Evolutionary conservation across 2,888 invertebrate species (phyloP).

Genomic region (Seira musarum): DNA sequence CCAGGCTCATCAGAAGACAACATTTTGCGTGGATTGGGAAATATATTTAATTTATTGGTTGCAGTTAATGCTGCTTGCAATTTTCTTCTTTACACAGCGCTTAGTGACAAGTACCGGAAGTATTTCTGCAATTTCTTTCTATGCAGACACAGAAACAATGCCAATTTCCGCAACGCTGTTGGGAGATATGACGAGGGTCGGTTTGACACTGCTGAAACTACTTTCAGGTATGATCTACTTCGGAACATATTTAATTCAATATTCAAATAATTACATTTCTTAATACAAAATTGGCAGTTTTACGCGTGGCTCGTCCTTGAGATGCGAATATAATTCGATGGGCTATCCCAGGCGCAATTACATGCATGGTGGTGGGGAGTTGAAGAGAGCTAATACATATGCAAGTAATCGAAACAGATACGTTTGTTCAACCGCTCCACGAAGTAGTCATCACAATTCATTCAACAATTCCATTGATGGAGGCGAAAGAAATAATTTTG

Average conservation of each 20-base stretch:
- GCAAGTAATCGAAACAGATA: conserved; percentile 5
- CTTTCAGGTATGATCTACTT: conserved; percentile 56
- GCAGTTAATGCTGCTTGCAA: conserved; percentile 83
- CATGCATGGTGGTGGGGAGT: conserved; percentile 14
- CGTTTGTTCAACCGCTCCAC: conserved; percentile 1
- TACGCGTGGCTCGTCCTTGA: conserved; percentile 43
- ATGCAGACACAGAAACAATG: conserved; percentile 35
- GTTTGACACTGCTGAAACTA: conserved; percentile 63
- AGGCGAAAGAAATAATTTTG: conserved; percentile 28
- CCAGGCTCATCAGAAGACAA: conserved; percentile 71
- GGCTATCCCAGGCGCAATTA: conserved; percentile 22
- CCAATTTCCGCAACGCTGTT: conserved; percentile 2
- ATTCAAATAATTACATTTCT: not conserved
- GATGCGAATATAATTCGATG: conserved; percentile 46
- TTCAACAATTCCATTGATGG: not conserved
- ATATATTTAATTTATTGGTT: conserved; percentile 81
- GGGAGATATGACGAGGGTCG: conserved; percentile 58
- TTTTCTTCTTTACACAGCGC: conserved; percentile 84
- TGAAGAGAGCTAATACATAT: conserved; percentile 32
- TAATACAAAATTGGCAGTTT: conserved; percentile 23
- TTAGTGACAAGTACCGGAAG: conserved; percentile 80
- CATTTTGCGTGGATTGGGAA: conserved; percentile 77
- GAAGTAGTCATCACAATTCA: not conserved
- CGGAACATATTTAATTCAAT: not conserved
- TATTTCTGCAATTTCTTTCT: conserved; percentile 57